Evolutionary conservation across 1,140 invertebrate genomes (phyloP).

Genomic region (Neelides sp.): DNA sequence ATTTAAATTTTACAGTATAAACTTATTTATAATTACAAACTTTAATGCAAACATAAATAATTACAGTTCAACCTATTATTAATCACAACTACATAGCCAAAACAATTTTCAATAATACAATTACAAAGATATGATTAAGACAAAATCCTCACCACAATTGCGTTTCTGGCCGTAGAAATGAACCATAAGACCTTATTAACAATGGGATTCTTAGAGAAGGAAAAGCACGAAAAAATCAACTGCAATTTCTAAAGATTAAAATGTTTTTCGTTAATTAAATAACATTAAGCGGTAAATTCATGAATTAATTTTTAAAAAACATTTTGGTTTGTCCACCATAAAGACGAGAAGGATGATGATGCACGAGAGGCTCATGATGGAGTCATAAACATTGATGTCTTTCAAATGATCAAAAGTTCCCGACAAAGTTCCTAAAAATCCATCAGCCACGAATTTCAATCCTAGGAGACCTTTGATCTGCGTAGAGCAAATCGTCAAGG

Average conservation of each 20-base stretch:
- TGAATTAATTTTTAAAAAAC: too few species aligned
- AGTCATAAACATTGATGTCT: constrained; percentile 45
- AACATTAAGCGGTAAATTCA: too few species aligned
- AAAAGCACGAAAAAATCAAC: constrained; percentile 4
- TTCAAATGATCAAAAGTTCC: constrained; percentile 31
- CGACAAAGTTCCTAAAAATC: constrained; percentile 42
- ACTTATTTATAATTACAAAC: too few species aligned
- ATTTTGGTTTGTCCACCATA: too few species aligned
- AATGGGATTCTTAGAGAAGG: constrained; percentile 20
- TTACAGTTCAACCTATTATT: too few species aligned
- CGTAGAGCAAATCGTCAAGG: constrained; percentile 75
- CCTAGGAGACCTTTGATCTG: constrained; percentile 76
- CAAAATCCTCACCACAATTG: constrained; percentile 60
- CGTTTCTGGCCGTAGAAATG: constrained; percentile 61
- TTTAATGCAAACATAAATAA: too few species aligned
- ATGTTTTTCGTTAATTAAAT: too few species aligned
- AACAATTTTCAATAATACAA: too few species aligned
- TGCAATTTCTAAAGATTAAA: neutral
- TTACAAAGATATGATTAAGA: too few species aligned
- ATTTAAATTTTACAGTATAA: too few species aligned
- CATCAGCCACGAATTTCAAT: constrained; percentile 55
- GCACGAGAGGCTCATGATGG: constrained; percentile 54
- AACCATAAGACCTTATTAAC: constrained; percentile 45
- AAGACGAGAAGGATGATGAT: constrained; percentile 56
- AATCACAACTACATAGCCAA: too few species aligned